A percentile compares a stretch with the other conserved stretches of the same genome.
Conservation (phyloP, 2,797 vertebrate species). For the Hybognathus amarus region DNA sequence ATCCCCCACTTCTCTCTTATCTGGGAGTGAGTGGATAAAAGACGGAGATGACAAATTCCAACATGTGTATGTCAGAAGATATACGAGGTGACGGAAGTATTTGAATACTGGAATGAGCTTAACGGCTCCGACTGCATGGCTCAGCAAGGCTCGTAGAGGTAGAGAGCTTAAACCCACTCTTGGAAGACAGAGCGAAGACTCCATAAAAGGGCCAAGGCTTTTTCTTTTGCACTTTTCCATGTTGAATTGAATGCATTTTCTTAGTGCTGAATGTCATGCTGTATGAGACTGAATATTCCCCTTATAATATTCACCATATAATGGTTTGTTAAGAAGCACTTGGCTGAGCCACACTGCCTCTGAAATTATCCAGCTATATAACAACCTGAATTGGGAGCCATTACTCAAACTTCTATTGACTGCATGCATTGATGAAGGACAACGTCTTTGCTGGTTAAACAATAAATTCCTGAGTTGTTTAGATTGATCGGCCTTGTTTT, state of each 20-base stretch:
- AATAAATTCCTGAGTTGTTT: slow-evolving; percentile 57
- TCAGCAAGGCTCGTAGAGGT: slow-evolving; percentile 33
- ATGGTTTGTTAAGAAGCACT: slow-evolving; percentile 51
- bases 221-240: slow-evolving; percentile 26
- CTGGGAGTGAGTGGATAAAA: slow-evolving; percentile 56
- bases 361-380: slow-evolving; percentile 46
- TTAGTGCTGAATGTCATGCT: slow-evolving; percentile 32
- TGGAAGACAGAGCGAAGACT: slow-evolving; percentile 19
- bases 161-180: slow-evolving; percentile 39
- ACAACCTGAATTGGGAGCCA: slow-evolving; percentile 36
- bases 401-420: slow-evolving; percentile 62
- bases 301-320: slow-evolving; percentile 33
- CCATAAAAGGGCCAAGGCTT: slow-evolving; percentile 40
- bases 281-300: slow-evolving; percentile 47
- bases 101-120: slow-evolving; percentile 57
- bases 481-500: slow-evolving; percentile 53
- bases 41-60: slow-evolving; percentile 58
- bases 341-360: slow-evolving; percentile 26
- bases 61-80: slow-evolving; percentile 61
- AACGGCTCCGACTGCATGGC: slow-evolving; percentile 36
- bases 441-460: slow-evolving; percentile 56
- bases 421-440: slow-evolving; percentile 56
- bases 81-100: slow-evolving; percentile 58
- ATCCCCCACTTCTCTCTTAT: slow-evolving; percentile 52
- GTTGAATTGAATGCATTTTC: slow-evolving; percentile 41